These are phyloP conservation scores for Masticophis lateralis DNA, from an alignment of 2,797 vertebrate genomes.

Conservation along the genomic window DNA sequence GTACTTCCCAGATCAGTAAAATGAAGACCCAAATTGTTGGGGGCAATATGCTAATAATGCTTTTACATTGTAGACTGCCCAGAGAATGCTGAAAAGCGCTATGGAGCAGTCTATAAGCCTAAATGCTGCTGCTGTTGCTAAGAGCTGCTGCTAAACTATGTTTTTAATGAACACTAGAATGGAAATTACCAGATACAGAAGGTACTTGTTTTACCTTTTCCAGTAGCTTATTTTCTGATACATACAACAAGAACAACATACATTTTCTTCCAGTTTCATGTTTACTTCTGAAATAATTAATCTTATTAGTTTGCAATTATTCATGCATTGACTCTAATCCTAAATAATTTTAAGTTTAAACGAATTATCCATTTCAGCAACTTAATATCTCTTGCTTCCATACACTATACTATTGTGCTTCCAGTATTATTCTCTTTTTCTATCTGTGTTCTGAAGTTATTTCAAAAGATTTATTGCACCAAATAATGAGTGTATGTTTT, in stretches of 20 bases:
- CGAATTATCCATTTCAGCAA: neutral
- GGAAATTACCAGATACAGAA: neutral
- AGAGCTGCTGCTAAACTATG: neutral
- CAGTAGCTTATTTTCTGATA: neutral
- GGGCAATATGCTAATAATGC: neutral
- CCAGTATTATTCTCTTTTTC: fast-evolving
- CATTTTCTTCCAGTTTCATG: neutral
- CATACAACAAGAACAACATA: neutral
- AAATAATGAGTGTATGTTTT: neutral
- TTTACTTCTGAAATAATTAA: neutral
- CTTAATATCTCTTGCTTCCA: neutral
- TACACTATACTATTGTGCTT: neutral
- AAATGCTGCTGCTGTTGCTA: neutral
- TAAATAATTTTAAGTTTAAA: neutral
- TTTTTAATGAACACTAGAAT: neutral
- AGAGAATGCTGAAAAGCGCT: neutral
- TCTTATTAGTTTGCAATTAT: neutral
- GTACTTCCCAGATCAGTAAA: neutral
- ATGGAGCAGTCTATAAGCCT: neutral
- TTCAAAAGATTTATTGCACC: slow-evolving; percentile 28
- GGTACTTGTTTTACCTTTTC: neutral
- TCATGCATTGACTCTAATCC: neutral
- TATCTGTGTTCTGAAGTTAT: neutral
- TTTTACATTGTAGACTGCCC: neutral
- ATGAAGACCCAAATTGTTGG: neutral